Base-by-base conservation (phyloP, 2,888 invertebrate genomes). In the Argyresthia albistria region DNA sequence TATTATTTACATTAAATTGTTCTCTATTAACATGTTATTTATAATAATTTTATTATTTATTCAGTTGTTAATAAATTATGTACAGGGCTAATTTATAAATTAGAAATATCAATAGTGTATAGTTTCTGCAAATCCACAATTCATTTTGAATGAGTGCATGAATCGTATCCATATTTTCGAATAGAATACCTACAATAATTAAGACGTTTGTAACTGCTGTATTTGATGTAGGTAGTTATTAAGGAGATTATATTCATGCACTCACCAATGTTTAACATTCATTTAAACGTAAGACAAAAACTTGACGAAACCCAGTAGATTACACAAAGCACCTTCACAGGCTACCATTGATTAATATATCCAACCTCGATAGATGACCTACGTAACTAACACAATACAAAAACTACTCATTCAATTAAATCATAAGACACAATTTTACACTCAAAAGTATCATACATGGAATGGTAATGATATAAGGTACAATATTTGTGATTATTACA, bases 1-100 rank as follows among this genome's bases (percentile, higher is more conserved):
- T 86, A 86, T 86, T 86, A 87, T 87, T 82, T 87, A 87, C 87
- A 87, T 81, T 83, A 83, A 84, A 84, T 84, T 84, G 86, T 86
- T 84, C 80, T 76, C 84, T 87, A 87, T 83, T 83, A 87, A 87
- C 86, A 87, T 80, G 77, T 82, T 83, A 82, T 83, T 86, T 86
- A 83, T 84, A 81, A 79, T 79, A 76, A 76, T 75, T 70, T 75
- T 68, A 70, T 78, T 72, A 76, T 79, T 82, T 72, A 81, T 73
- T 84, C 78, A 71, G 74, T 82, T 82, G 82, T 83, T 83, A 84
- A 84, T 87, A 84, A 84, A 83, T 81, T 86, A 87, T 87, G 74
- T 87, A 87, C 86, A 87, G 71, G 76, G 78, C 79, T 84, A 83
- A 83, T 50, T 82, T 45, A 86, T 86, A 84, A 83, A 82, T 83